These are phyloP conservation scores for Mobula hypostoma DNA, from an alignment of 2,113 vertebrate species.

Conservation along the genomic window DNA sequence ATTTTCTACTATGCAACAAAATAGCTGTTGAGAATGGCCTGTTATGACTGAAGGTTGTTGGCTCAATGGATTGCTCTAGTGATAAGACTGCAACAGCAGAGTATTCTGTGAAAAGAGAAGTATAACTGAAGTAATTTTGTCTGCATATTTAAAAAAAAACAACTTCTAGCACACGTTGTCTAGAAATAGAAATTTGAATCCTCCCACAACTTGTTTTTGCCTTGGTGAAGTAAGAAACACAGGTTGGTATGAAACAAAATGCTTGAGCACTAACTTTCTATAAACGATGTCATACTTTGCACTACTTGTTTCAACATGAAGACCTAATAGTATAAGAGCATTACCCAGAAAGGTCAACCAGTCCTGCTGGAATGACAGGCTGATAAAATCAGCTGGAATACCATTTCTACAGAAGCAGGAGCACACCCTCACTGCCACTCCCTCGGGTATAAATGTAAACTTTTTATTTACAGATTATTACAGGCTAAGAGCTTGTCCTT, in stretches of 20 bases:
- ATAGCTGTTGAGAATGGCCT: not conserved
- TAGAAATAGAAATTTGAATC: too few relatives aligned
- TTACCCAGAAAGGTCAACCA: not conserved
- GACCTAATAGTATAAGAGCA: not conserved
- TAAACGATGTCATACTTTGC: not conserved
- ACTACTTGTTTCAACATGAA: not conserved
- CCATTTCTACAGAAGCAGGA: not conserved
- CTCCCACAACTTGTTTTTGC: not conserved
- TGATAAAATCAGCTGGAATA: not conserved
- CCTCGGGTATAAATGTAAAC: not conserved
- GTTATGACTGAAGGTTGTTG: not conserved
- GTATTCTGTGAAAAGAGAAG: not conserved
- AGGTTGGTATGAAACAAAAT: not conserved
- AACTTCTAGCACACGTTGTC: too few relatives aligned
- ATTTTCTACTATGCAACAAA: not conserved
- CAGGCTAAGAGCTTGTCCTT: not conserved
- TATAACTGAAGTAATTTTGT: not conserved
- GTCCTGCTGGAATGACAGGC: not conserved
- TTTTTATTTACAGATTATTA: not conserved
- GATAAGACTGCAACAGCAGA: not conserved
- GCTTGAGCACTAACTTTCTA: not conserved
- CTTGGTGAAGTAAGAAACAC: not conserved
- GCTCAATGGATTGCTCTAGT: not conserved
- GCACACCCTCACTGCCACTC: not conserved
- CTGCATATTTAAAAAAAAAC: too few relatives aligned